These are phyloP conservation scores for Verasper variegatus DNA, from an alignment of 2,113 vertebrate species.

Conservation along the genomic window DNA sequence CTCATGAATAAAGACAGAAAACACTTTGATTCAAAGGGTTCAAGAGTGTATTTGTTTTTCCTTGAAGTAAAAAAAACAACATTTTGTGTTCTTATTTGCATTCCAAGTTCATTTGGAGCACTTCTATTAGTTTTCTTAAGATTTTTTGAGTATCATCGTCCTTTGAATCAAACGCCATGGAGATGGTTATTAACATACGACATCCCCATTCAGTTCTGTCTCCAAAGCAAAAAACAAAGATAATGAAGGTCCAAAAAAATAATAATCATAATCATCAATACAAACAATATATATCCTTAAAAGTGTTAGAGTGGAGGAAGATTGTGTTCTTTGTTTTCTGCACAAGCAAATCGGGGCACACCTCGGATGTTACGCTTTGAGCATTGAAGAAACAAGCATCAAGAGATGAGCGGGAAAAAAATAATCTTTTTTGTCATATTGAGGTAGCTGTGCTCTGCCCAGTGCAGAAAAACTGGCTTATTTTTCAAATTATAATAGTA, in stretches of 20 bases:
- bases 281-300: slow-evolving; percentile 83
- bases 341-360: slow-evolving; percentile 88
- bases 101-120: slow-evolving; percentile 67
- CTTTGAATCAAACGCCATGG: slow-evolving; percentile 79
- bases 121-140: slow-evolving; percentile 43
- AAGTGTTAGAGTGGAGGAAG: slow-evolving; percentile 66
- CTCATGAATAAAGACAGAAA: slow-evolving; percentile 78
- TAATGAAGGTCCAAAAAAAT: slow-evolving; percentile 64
- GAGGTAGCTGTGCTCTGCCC: slow-evolving; percentile 96
- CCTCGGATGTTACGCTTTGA: slow-evolving; percentile 81
- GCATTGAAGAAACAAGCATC: slow-evolving; percentile 54
- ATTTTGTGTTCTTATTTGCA: slow-evolving; percentile 62
- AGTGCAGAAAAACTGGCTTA: slow-evolving; percentile 91
- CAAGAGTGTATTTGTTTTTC: slow-evolving; percentile 80
- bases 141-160: slow-evolving; percentile 52
- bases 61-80: slow-evolving; percentile 62
- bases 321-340: slow-evolving; percentile 84
- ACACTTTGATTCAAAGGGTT: slow-evolving; percentile 82
- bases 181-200: slow-evolving; percentile 70
- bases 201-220: slow-evolving; percentile 66
- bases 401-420: slow-evolving; percentile 78
- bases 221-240: slow-evolving; percentile 80
- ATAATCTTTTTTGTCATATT: slow-evolving; percentile 76
- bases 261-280: slow-evolving; percentile 82
- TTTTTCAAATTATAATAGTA: slow-evolving; percentile 64